These are phyloP conservation scores for Clarias batrachus DNA, from an alignment of 2,113 vertebrate genomes.

Conservation along the genomic window DNA sequence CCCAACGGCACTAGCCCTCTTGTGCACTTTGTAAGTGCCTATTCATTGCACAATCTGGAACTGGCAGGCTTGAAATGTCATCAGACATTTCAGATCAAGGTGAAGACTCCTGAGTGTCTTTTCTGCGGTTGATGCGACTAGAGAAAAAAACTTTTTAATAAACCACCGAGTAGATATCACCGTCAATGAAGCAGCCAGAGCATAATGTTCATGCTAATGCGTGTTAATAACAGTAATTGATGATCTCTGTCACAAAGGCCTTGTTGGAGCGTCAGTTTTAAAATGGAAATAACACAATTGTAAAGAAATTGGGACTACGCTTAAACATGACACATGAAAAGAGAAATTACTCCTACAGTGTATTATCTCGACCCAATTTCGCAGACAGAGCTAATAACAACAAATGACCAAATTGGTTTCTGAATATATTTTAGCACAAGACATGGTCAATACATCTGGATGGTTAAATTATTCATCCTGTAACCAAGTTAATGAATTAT, in stretches of 20 bases:
- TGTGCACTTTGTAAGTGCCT: neutral
- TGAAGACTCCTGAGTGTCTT: neutral
- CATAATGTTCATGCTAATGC: neutral
- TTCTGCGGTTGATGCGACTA: neutral
- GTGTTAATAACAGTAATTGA: conserved; percentile 7
- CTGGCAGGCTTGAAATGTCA: neutral
- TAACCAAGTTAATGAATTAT: conserved; percentile 16
- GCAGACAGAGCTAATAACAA: conserved; percentile 40
- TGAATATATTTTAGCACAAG: conserved; percentile 16
- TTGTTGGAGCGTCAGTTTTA: neutral
- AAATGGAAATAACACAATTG: conserved; percentile 11
- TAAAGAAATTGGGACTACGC: conserved; percentile 15
- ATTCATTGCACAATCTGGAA: neutral
- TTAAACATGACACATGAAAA: conserved; percentile 17
- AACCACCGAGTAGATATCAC: neutral
- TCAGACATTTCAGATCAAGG: neutral
- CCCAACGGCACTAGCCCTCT: neutral
- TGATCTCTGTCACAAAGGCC: conserved; percentile 12
- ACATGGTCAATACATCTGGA: conserved; percentile 8
- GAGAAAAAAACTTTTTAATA: neutral
- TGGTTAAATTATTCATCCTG: conserved; percentile 8
- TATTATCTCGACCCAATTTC: conserved; percentile 22
- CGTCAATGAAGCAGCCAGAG: neutral
- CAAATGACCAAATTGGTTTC: conserved; percentile 45
- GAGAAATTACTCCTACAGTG: conserved; percentile 13